Percentiles rank a stretch among this genome's conserved stretches.
These are phyloP conservation scores for Metopia argyrocephala DNA, from an alignment of 2,888 invertebrate genomes.

Conservation along the genomic window DNA sequence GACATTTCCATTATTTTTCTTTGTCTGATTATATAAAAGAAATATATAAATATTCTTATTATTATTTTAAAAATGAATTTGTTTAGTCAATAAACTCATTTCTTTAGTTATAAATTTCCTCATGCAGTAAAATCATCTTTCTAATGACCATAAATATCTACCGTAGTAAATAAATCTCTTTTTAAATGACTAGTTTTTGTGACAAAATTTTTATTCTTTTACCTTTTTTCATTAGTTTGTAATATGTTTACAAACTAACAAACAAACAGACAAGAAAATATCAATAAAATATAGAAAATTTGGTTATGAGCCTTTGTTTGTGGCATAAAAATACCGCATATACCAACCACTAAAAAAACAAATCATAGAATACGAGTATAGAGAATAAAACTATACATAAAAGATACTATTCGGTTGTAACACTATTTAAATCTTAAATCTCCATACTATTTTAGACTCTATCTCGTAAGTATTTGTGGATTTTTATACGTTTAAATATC, in stretches of 20 bases:
- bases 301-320: slow-evolving; percentile 58
- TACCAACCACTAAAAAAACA: slow-evolving; percentile 58
- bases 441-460: neutral
- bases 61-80: no score
- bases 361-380: neutral
- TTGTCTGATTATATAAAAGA: no score
- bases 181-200: slow-evolving; percentile 33
- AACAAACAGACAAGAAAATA: slow-evolving; percentile 23
- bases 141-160: slow-evolving; percentile 33
- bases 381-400: no score
- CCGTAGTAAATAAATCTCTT: slow-evolving; percentile 33
- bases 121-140: neutral
- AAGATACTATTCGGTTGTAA: no score
- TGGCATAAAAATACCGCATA: slow-evolving; percentile 57
- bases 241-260: slow-evolving; percentile 12
- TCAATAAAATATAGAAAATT: neutral
- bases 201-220: slow-evolving; percentile 17
- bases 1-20: no score
- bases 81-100: slow-evolving; percentile 23
- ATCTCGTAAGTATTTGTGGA: neutral
- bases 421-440: neutral
- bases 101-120: slow-evolving; percentile 14
- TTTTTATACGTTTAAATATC: neutral
- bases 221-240: slow-evolving; percentile 37
- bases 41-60: no score